Base-by-base conservation (phyloP, 2,113 vertebrate genomes). In the Bos taurus region DNA sequence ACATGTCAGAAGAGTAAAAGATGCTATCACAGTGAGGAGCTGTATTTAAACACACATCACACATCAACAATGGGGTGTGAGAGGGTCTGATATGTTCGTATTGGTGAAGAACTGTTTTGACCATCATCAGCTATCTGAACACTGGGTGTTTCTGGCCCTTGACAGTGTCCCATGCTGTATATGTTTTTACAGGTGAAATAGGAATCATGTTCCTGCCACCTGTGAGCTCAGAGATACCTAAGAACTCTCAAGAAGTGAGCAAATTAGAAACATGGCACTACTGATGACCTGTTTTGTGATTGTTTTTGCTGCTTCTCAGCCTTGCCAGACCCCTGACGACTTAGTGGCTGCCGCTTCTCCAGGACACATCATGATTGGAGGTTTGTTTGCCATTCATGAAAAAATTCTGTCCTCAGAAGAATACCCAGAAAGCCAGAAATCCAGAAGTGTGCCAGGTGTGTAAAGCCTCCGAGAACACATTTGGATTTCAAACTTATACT, bases 401-500 rank as follows among this genome's bases (percentile, higher is more conserved):
- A 99, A 98, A 98, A 99, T 99, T 98, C 43, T 99, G 88, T 97
- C 86, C 59, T 98, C 98, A 60, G 96, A 97, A 62, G 96, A 97
- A 40, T 62, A 98, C 26, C 98, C 88, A 96, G 97, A 81, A 96
- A 97, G 83, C 99, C 99, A 40, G 96, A 98, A n/a, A 98, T 98
- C 71, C 98, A 98, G 88, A 98, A 97, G 6, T 99, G 99, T 81
- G 96, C 98, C 87, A 98, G 98, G 99, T 99, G 93, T 99, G 99
- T 99, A 97, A 81, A 74, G 19, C 21, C 48, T 95, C 67, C 67
- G 89, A 94, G 21, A 82, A 48, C 3, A 14, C 1, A 59, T 25
- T 8, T 90, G 88, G 82, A 17, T 15, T 74, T 40, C 74, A 78
- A 88, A 83, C 85, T 81, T 71, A 64, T 28, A 46, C 15, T 12